phyloP scores from a whole-genome alignment of 2,888 invertebrate species.

The Folsomia manolachei region DNA sequence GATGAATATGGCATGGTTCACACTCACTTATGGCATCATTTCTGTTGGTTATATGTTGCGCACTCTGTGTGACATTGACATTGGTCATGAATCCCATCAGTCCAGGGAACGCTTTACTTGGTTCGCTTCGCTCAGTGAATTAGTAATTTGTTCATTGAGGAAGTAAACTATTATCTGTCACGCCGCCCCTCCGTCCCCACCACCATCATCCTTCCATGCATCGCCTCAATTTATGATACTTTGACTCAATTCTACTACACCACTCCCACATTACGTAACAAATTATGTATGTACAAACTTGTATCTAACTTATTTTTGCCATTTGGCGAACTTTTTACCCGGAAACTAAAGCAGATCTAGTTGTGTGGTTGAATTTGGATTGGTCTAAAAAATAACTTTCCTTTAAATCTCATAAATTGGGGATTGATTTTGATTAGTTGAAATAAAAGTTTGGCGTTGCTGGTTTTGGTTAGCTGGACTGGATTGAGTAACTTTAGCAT shows the following conservation, averaged over 20 bases:
- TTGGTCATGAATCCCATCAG: background rate
- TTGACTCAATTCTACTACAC: background rate
- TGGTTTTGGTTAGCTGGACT: too few relatives aligned
- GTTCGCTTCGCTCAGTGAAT: background rate
- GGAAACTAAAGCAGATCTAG: background rate
- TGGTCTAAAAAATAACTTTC: background rate
- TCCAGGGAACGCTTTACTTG: background rate
- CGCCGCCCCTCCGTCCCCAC: background rate
- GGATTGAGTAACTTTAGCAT: too few relatives aligned
- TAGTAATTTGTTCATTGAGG: conserved; percentile 7
- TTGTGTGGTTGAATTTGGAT: background rate
- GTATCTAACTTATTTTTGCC: too few relatives aligned
- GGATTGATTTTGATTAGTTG: too few relatives aligned
- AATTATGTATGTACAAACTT: too few relatives aligned
- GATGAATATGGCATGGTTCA: too few relatives aligned
- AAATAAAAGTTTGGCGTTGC: background rate
- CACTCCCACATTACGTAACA: too few relatives aligned
- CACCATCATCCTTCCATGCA: background rate
- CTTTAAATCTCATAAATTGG: background rate
- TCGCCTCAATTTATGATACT: too few relatives aligned
- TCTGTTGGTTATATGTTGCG: too few relatives aligned
- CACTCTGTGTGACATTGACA: conserved; percentile 3
- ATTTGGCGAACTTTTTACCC: background rate
- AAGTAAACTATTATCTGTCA: background rate
- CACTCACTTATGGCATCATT: too few relatives aligned